Evolutionary conservation across 2,797 vertebrate genomes (phyloP), one percentile per base, ranked within the genome.

Genomic region (Anguilla megastoma): DNA sequence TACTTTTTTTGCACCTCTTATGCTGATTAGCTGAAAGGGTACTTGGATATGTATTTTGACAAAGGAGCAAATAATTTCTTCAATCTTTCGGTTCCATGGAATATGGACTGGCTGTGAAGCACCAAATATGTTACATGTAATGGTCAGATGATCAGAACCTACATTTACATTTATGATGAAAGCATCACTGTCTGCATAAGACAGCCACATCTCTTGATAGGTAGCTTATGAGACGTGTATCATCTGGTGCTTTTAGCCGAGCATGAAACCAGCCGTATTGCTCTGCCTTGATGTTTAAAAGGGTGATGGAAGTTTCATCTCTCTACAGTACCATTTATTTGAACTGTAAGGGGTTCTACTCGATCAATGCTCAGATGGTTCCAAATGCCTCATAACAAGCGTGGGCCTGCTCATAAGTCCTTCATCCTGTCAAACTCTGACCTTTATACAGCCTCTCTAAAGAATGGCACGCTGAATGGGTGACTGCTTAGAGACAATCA

Each of bases 391-490:
- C 63, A 27, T 69, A 69, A 69, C 63, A 69, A 0, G 63, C n/a
- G 63, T n/a, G 63, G 63, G 24, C 63, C n/a, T n/a, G 9, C 63
- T 69, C 63, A 69, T 69, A n/a, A n/a, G 7, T 69, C 63, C 63
- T 69, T 69, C 63, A 69, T 27, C 24, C 63, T 69, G 63, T 69
- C 63, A 69, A 69, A n/a, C 63, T 69, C 63, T 69, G 63, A 69
- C 63, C 63, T 69, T 69, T 69, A 69, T 27, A n/a, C 63, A 69
- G 63, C 63, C 63, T 27, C 63, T 69, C 63, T 8, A 69, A 27
- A 69, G n/a, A 69, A 69, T 69, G 63, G 63, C 63, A 69, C n/a
- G 63, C 63, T 69, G 63, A 69, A 69, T n/a, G 63, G 63, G 63
- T 69, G 63, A 69, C 63, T 69, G 63, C 63, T 69, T 69, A 69